phyloP scores from a whole-genome alignment of 1,140 invertebrate species.

The Agrilus planipennis region DNA sequence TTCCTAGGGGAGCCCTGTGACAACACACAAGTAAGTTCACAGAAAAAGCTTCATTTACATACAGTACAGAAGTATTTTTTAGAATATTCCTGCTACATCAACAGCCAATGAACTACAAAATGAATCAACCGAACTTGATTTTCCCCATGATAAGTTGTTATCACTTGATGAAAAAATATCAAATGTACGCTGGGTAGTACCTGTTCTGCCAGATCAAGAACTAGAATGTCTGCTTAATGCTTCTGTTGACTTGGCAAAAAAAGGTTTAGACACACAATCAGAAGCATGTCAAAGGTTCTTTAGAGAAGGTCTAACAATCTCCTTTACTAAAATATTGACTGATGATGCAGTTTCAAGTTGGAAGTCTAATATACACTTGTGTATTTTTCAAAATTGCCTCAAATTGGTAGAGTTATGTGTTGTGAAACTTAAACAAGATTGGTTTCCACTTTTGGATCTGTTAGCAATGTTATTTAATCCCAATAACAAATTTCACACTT shows the following conservation, averaged over 20 bases:
- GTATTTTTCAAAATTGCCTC: conserved; percentile 87
- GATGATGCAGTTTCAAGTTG: conserved; percentile 96
- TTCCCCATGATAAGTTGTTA: conserved; percentile 76
- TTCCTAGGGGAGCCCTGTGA: conserved; percentile 44
- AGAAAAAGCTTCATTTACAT: not conserved
- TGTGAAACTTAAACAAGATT: conserved; percentile 81
- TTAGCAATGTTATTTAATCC: conserved; percentile 68
- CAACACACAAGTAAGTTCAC: conserved; percentile 39
- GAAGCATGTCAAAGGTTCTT: conserved; percentile 91
- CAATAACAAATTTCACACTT: conserved; percentile 68
- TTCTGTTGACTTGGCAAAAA: conserved; percentile 73
- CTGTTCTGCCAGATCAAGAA: conserved; percentile 91
- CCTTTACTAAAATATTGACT: conserved; percentile 95
- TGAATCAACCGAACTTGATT: conserved; percentile 51
- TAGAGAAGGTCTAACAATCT: conserved; percentile 85
- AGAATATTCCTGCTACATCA: conserved; percentile 1
- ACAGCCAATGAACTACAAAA: conserved; percentile 33
- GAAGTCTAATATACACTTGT: conserved; percentile 94
- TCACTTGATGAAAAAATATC: conserved; percentile 91
- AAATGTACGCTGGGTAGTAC: conserved; percentile 90
- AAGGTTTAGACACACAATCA: conserved; percentile 78
- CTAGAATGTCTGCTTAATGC: conserved; percentile 84
- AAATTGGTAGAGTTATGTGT: conserved; percentile 87
- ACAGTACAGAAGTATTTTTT: not conserved
- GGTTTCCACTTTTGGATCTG: conserved; percentile 85